These are phyloP conservation scores for Petrolisthes cinctipes DNA, from an alignment of 2,888 invertebrate species.

Conservation along the genomic window DNA sequence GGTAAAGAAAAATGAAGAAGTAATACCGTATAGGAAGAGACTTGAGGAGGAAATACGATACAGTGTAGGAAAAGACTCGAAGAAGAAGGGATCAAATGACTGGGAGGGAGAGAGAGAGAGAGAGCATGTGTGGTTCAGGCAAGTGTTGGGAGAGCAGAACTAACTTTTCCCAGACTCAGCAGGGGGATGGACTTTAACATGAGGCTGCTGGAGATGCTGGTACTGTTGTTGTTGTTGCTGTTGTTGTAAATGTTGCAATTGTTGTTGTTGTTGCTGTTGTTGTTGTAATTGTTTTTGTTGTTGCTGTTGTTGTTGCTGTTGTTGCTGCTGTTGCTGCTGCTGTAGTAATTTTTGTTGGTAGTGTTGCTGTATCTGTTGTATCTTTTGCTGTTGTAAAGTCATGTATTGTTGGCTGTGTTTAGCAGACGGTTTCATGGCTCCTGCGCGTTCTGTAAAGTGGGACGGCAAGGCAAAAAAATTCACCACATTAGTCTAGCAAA, in stretches of 20 bases:
- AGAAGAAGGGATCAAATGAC: not conserved
- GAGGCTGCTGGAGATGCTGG: slow-evolving; percentile 61
- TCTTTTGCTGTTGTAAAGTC: slow-evolving; percentile 65
- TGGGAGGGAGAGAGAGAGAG: slow-evolving; percentile 29
- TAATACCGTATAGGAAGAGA: not conserved
- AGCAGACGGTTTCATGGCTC: slow-evolving; percentile 58
- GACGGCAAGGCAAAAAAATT: not conserved
- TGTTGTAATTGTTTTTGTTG: slow-evolving; percentile 77
- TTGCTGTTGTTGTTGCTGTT: slow-evolving; percentile 80
- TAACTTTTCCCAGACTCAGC: slow-evolving; percentile 65
- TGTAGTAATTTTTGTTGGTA: slow-evolving; percentile 60
- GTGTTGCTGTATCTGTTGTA: slow-evolving; percentile 62
- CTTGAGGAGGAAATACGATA: not conserved
- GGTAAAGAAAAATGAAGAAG: not conserved
- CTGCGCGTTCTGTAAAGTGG: slow-evolving; percentile 62
- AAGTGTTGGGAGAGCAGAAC: slow-evolving; percentile 40
- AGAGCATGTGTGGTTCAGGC: slow-evolving; percentile 14
- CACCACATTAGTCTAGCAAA: slow-evolving; percentile 7
- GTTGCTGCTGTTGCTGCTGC: slow-evolving; percentile 57
- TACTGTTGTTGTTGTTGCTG: slow-evolving; percentile 69
- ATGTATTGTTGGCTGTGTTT: slow-evolving; percentile 62
- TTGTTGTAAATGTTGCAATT: slow-evolving; percentile 68
- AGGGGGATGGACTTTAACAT: slow-evolving; percentile 65
- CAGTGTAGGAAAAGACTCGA: not conserved
- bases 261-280: slow-evolving; percentile 67